phyloP scores from a whole-genome alignment of 2,797 vertebrate genomes.

The Choloepus didactylus region DNA sequence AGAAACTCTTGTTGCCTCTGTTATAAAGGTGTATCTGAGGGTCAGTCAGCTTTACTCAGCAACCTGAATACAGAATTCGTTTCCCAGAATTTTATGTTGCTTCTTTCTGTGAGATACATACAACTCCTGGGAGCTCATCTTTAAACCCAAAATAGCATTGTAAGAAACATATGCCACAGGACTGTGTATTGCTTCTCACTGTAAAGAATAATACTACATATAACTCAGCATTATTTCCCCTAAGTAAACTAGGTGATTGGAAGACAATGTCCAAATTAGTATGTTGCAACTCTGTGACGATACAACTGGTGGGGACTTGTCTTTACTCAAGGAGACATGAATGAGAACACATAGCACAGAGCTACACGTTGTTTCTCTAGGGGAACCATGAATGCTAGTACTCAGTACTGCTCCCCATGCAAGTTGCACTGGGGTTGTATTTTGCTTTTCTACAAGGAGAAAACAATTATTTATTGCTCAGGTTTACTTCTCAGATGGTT shows the following conservation, averaged over 20 bases:
- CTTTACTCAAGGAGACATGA: background rate
- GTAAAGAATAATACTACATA: background rate
- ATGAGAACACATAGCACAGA: background rate
- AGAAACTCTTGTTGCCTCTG: background rate
- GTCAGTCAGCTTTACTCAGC: background rate
- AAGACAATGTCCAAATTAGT: background rate
- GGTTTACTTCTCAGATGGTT: background rate
- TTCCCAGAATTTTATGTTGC: background rate
- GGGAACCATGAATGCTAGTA: too few relatives aligned
- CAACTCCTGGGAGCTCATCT: background rate
- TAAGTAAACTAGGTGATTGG: background rate
- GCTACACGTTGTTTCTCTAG: background rate
- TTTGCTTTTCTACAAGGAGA: conserved; percentile 10
- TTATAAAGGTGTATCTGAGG: background rate
- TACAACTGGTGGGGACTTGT: background rate
- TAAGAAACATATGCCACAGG: background rate
- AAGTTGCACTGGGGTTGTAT: background rate
- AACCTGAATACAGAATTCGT: background rate
- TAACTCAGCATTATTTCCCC: background rate
- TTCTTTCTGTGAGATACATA: conserved; percentile 1
- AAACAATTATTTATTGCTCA: conserved; percentile 18
- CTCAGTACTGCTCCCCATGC: background rate
- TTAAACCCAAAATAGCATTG: background rate
- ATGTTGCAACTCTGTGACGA: background rate
- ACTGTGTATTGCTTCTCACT: background rate